Base-by-base conservation (phyloP, 1,140 invertebrate genomes). In the Papilio polytes region DNA sequence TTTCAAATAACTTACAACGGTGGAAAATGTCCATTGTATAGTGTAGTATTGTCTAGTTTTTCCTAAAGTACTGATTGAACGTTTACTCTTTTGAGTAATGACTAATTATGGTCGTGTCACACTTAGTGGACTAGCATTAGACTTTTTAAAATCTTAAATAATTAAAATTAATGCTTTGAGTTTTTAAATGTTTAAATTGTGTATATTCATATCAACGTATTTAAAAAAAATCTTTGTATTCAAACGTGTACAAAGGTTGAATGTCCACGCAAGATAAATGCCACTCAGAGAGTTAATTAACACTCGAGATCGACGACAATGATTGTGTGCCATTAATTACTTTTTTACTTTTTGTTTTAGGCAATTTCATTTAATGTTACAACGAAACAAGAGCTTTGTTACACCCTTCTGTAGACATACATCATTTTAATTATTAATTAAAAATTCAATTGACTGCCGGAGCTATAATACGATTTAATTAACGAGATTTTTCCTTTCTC, bases 311-410 rank as follows among this genome's bases (percentile, higher is more conserved):
- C 7, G 20, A 41, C 36, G 56, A 59, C 56, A n/a, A 59, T 59
- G 9, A n/a, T 41, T n/a, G 56, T 6, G 56, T 6, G 20, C n/a
- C 9, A 22, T 59, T n/a, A 59, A 20, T 59, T 22, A 22, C 18
- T 59, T 59, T 53, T 59, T 59, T 59, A 59, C n/a, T 10, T 59
- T 59, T 59, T 59, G 56, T 59, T 59, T 59, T 59, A 59, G n/a
- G n/a, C 7, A 59, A 59, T 22, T 18, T 59, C n/a, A 59, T 59
- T 59, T 59, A 59, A n/a, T 18, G 18, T 20, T 22, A 59, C 20
- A 59, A 59, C 8, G 20, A 20, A 59, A 59, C 18, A 59, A 59
- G 18, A 59, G 20, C 56, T 20, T 59, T 59, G 56, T 59, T 59
- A 59, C 20, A 59, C 4, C 56, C n/a, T 20, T n/a, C 56, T 59